A percentile compares a stretch with the other conserved stretches of the same genome.
These are phyloP conservation scores for Hemibagrus guttatus DNA, from an alignment of 2,797 vertebrate genomes.

Conservation along the genomic window DNA sequence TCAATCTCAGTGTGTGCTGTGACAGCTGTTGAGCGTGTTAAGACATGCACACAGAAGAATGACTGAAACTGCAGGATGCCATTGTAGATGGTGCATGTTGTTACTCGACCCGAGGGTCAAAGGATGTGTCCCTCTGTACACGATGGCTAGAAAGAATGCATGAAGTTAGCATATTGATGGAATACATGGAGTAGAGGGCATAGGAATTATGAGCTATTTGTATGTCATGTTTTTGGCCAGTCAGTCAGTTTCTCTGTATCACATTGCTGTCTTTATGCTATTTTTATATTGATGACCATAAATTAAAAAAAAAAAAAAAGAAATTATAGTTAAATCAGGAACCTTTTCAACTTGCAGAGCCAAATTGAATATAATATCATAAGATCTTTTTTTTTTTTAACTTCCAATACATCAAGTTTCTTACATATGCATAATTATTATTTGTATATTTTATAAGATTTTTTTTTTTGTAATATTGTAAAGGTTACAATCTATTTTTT, in stretches of 20 bases:
- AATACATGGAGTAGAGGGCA: neutral
- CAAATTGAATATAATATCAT: neutral
- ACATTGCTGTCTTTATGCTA: neutral
- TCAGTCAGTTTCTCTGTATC: neutral
- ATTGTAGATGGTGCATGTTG: constrained; percentile 28
- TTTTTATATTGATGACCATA: neutral
- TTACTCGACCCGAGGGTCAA: constrained; percentile 19
- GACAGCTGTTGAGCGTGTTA: constrained; percentile 35
- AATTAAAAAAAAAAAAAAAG: neutral
- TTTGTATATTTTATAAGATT: neutral
- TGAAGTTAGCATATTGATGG: too few relatives aligned
- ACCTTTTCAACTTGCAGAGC: neutral
- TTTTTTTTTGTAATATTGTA: neutral
- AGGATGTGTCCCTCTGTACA: neutral
- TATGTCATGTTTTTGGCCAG: neutral
- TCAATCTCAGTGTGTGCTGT: constrained; percentile 2
- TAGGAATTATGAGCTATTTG: neutral
- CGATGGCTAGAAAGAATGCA: neutral
- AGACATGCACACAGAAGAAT: constrained; percentile 32
- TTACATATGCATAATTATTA: neutral
- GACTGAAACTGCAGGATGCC: constrained; percentile 34
- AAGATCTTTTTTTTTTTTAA: neutral
- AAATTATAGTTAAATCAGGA: neutral
- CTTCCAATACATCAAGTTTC: neutral
- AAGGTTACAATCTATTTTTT: neutral